phyloP scores from a whole-genome alignment of 92 coral and sea anemone species.

The Parazoanthus atlanticus region DNA sequence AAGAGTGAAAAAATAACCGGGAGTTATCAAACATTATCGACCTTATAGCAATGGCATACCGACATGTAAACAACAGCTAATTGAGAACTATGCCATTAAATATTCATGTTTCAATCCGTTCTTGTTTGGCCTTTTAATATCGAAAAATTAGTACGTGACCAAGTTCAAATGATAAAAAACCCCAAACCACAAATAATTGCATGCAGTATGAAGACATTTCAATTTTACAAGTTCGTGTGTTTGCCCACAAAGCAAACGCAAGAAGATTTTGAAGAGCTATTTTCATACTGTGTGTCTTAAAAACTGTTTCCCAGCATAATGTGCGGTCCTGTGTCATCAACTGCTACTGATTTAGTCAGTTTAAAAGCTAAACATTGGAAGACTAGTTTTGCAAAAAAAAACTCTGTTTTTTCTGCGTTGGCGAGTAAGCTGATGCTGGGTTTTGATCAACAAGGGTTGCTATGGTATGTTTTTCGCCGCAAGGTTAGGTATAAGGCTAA shows the following conservation, averaged over 20 bases:
- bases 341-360: too few relatives aligned
- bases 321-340: too few relatives aligned
- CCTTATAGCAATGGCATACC: background rate
- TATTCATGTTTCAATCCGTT: background rate
- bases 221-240: too few relatives aligned
- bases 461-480: too few relatives aligned
- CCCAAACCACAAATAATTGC: background rate
- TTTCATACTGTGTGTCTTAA: background rate
- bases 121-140: background rate
- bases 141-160: background rate
- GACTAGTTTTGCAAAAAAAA: too few relatives aligned
- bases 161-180: background rate
- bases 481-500: too few relatives aligned
- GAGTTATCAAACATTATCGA: background rate
- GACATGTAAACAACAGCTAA: background rate
- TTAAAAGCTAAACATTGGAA: too few relatives aligned
- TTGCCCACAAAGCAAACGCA: too few relatives aligned
- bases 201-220: background rate
- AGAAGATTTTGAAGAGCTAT: too few relatives aligned
- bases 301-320: background rate
- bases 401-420: too few relatives aligned
- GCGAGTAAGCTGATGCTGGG: too few relatives aligned
- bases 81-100: background rate
- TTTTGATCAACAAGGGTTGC: too few relatives aligned
- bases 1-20: background rate